Evolutionary conservation across 1,140 invertebrate species (phyloP).

Genomic region (Dysdera silvatica): DNA sequence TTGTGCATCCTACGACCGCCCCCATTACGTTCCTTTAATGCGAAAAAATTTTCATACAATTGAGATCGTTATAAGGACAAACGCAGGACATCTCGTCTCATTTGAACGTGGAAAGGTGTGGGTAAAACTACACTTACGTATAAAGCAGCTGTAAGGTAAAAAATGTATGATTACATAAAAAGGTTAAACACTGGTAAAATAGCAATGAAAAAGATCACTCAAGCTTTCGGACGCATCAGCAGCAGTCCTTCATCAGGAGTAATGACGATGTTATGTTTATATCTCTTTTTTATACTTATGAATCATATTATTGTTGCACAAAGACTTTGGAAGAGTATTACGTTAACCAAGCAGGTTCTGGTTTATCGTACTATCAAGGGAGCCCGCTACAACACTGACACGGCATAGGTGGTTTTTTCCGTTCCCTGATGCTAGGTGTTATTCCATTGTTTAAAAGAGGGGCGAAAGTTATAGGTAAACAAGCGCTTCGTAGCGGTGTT

Average conservation of each 20-base stretch:
- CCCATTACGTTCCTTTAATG: background rate
- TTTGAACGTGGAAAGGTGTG: slow-evolving; percentile 1
- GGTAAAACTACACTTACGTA: background rate
- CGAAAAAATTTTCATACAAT: background rate
- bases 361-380: background rate
- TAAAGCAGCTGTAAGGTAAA: background rate
- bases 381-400: background rate
- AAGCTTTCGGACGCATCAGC: too few species aligned
- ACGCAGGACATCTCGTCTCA: background rate
- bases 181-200: background rate
- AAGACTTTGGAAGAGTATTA: background rate
- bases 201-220: background rate
- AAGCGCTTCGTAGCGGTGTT: background rate
- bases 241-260: too few species aligned
- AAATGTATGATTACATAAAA: background rate
- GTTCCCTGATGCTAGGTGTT: background rate
- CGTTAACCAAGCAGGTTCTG: background rate
- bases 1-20: too few species aligned
- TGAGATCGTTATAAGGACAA: background rate
- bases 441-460: background rate
- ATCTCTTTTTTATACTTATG: too few species aligned
- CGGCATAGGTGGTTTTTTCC: background rate
- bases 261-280: too few species aligned
- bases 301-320: background rate
- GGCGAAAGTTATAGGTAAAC: background rate